Conservation (phyloP, 2,113 vertebrate species). For the Gallinago paraguaiae region DNA sequence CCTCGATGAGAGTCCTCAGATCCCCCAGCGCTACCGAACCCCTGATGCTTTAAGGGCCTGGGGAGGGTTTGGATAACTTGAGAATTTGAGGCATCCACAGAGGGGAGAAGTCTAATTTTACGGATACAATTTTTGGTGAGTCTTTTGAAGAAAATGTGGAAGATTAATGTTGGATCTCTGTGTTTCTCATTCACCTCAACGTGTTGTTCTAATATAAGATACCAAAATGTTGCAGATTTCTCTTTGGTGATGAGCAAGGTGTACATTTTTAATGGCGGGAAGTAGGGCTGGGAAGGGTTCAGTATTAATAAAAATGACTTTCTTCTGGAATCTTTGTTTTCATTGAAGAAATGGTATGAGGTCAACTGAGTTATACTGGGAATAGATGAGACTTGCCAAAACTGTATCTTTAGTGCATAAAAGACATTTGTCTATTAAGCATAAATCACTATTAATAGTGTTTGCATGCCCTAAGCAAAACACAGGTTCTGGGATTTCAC, state of each 20-base stretch:
- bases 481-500: background rate
- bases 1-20: background rate
- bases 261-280: background rate
- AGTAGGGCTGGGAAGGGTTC: background rate
- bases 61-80: background rate
- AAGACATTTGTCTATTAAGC: background rate
- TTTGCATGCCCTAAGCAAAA: background rate
- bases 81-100: background rate
- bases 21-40: background rate
- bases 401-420: background rate
- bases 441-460: accelerated
- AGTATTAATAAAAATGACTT: background rate
- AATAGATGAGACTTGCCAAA: background rate
- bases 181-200: background rate
- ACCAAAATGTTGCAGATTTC: accelerated
- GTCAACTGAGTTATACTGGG: background rate
- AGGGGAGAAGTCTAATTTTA: background rate
- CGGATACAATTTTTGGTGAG: background rate
- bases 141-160: background rate
- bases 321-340: background rate
- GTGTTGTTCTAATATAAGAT: accelerated
- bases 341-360: background rate
- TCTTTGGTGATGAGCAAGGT: background rate
- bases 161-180: background rate
- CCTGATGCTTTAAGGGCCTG: background rate